Percentiles rank a stretch among this genome's conserved stretches.
Evolutionary conservation across 2,113 vertebrate genomes (phyloP).

Genomic region (Trochalopteron elliotii): DNA sequence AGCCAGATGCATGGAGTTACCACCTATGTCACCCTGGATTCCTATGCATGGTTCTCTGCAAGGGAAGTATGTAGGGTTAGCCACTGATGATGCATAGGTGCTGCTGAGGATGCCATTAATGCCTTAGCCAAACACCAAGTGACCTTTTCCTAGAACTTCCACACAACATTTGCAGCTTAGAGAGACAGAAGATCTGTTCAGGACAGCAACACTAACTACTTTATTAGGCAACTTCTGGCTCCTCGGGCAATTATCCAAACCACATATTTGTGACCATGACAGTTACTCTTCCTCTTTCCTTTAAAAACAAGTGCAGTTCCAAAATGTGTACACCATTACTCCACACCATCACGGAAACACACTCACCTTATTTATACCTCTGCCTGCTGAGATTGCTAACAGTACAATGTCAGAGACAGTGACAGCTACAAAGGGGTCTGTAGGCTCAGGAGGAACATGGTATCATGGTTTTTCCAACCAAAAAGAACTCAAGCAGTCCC

Average conservation of each 20-base stretch:
- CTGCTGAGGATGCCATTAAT: constrained; percentile 72
- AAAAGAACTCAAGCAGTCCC: background rate
- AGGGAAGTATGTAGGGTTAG: constrained; percentile 10
- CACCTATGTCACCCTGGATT: background rate
- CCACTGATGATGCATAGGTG: constrained; percentile 43
- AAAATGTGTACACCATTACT: constrained; percentile 48
- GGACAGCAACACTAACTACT: constrained; percentile 67
- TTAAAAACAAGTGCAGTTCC: constrained; percentile 69
- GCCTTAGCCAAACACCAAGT: constrained; percentile 67
- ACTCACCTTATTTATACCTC: constrained; percentile 33
- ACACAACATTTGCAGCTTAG: constrained; percentile 33
- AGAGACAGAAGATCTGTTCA: constrained; percentile 73
- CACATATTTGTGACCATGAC: constrained; percentile 76
- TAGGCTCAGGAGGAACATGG: background rate
- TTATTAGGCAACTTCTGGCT: constrained; percentile 69
- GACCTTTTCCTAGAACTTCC: constrained; percentile 78
- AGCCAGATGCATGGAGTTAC: background rate
- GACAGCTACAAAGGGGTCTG: background rate
- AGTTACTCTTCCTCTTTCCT: constrained; percentile 75
- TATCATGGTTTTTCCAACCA: background rate
- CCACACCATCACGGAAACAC: constrained; percentile 17
- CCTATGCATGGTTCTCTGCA: background rate
- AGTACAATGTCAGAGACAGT: background rate
- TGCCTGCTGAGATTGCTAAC: background rate
- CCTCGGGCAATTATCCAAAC: constrained; percentile 69